Evolutionary conservation across 2,888 invertebrate genomes (phyloP).

Genomic region (Apoda limacodes): DNA sequence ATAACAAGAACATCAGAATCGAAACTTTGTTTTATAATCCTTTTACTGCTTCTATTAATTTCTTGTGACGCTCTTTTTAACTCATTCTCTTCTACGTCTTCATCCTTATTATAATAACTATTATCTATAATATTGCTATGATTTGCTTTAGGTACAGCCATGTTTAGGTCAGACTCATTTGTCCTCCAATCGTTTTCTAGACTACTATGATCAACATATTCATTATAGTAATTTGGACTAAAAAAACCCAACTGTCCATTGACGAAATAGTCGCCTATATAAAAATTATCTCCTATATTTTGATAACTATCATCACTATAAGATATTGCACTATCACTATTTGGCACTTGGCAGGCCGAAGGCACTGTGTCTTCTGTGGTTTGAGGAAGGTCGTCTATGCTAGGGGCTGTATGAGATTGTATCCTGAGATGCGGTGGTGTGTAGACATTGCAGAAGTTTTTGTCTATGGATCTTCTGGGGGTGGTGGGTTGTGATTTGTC

Average conservation of each 20-base stretch:
- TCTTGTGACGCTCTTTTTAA: conserved; percentile 72
- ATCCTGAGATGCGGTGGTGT: conserved; percentile 61
- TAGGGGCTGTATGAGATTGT: conserved; percentile 44
- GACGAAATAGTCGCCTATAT: conserved; percentile 64
- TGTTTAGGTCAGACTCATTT: conserved; percentile 49
- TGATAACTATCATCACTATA: conserved; percentile 52
- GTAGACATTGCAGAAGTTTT: conserved; percentile 62
- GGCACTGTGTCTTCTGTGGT: conserved; percentile 46
- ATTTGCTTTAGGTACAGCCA: conserved; percentile 46
- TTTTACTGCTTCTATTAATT: conserved; percentile 74
- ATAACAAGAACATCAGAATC: conserved; percentile 76
- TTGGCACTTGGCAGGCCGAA: conserved; percentile 62
- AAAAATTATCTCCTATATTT: conserved; percentile 57
- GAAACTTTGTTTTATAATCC: conserved; percentile 73
- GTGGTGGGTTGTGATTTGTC: conserved; percentile 49
- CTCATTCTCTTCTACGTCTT: conserved; percentile 68
- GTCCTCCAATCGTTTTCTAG: conserved; percentile 39
- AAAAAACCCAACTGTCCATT: conserved; percentile 60
- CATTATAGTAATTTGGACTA: conserved; percentile 49
- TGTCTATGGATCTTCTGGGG: conserved; percentile 49
- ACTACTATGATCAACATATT: conserved; percentile 33
- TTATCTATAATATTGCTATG: conserved; percentile 57
- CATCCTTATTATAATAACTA: conserved; percentile 66
- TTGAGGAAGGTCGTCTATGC: conserved; percentile 34
- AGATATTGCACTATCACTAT: conserved; percentile 65